phyloP scores from a whole-genome alignment of 2,113 vertebrate genomes.

The Colistium nudipinnis region DNA sequence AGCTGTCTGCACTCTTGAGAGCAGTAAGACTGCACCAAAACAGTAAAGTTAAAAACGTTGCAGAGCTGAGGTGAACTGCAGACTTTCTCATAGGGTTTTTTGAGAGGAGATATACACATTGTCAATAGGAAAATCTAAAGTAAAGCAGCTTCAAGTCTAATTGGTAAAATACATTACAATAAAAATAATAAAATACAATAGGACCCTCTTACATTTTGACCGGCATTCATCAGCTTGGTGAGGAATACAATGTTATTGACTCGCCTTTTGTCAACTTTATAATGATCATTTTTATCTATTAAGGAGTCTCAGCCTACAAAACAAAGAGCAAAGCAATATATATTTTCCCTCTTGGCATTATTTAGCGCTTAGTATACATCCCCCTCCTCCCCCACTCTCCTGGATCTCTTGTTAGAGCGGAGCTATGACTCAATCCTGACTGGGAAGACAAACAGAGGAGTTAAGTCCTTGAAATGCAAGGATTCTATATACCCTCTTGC shows the following conservation, averaged over 20 bases:
- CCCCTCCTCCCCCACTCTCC: conserved; percentile 23
- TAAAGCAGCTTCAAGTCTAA: too few species aligned
- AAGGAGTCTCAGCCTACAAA: conserved; percentile 3
- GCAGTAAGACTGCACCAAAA: background rate
- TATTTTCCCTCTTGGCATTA: conserved; percentile 49
- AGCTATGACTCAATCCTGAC: conserved; percentile 55
- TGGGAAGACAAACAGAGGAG: conserved; percentile 46
- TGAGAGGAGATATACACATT: background rate
- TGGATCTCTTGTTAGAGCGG: conserved; percentile 48
- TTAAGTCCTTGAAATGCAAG: conserved; percentile 61
- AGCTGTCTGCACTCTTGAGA: background rate
- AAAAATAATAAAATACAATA: too few species aligned
- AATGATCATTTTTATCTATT: background rate
- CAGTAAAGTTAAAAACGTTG: background rate
- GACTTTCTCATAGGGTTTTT: background rate
- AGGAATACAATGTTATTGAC: too few species aligned
- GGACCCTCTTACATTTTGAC: background rate
- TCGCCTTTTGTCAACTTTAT: conserved; percentile 1
- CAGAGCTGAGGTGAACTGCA: background rate
- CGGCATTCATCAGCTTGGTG: conserved; percentile 13
- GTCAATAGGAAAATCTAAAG: background rate
- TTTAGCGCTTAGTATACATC: conserved; percentile 51
- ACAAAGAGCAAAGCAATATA: conserved; percentile 36
- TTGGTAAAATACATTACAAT: too few species aligned
- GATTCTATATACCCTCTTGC: conserved; percentile 38